phyloP scores from a whole-genome alignment of 1,140 invertebrate genomes.

The Calosoma granatense region DNA sequence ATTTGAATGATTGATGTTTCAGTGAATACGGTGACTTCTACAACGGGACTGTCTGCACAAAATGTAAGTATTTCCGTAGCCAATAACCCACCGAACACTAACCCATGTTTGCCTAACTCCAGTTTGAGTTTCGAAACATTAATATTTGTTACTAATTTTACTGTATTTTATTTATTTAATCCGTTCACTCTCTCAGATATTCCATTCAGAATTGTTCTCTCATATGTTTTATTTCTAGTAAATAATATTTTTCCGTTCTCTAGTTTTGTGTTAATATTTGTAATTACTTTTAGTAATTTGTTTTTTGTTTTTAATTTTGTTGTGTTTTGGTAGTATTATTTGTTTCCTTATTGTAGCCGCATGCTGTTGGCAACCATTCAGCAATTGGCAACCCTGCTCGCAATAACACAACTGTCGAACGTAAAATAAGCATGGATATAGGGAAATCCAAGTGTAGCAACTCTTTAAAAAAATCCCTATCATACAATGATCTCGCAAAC shows the following conservation, averaged over 20 bases:
- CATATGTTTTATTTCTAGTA: too few relatives aligned
- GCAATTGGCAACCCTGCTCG: constrained; percentile 24
- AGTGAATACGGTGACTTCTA: not conserved
- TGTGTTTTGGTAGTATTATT: constrained; percentile 20
- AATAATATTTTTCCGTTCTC: too few relatives aligned
- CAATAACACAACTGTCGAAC: constrained; percentile 13
- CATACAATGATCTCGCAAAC: constrained; percentile 27
- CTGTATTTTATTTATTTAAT: too few relatives aligned
- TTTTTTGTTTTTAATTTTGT: constrained; percentile 12
- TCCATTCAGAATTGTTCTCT: too few relatives aligned
- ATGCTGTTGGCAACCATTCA: constrained; percentile 21
- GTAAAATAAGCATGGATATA: not conserved
- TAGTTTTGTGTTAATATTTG: too few relatives aligned
- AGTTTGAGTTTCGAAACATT: not conserved
- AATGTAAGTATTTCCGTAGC: not conserved
- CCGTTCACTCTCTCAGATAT: too few relatives aligned
- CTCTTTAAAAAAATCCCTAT: constrained; percentile 23
- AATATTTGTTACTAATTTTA: not conserved
- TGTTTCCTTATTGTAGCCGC: constrained; percentile 28
- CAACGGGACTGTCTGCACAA: not conserved
- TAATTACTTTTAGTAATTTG: too few relatives aligned
- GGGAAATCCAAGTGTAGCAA: not conserved
- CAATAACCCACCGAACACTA: not conserved
- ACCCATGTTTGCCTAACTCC: not conserved
- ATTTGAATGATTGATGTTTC: too few relatives aligned